Percentiles rank a stretch among this genome's conserved stretches.
phyloP scores from a whole-genome alignment of 2,888 invertebrate genomes.

The Acrocyrtus sp. region DNA sequence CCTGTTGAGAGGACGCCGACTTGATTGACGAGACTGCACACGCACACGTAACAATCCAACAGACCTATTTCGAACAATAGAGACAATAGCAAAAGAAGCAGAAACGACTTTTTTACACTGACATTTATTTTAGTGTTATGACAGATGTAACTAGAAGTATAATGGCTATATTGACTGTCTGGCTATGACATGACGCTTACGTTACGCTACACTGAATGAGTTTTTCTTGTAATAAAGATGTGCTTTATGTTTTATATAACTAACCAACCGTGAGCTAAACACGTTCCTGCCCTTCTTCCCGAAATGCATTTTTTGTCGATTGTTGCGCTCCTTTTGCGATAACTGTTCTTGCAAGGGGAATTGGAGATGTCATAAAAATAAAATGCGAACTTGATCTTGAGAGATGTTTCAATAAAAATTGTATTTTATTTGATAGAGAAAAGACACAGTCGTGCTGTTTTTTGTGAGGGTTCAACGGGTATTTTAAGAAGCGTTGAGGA shows the following conservation, averaged over 20 bases:
- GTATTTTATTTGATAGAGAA: background rate
- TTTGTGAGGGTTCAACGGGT: too few species aligned
- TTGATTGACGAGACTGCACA: too few species aligned
- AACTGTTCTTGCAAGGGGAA: background rate
- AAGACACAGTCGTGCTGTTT: background rate
- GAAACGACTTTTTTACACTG: too few species aligned
- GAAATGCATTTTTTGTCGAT: background rate
- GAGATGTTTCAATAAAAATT: background rate
- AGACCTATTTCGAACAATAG: too few species aligned
- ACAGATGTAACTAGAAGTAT: too few species aligned
- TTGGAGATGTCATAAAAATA: background rate
- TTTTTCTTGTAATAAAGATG: background rate
- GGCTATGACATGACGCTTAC: too few species aligned
- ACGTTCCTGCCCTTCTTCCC: background rate
- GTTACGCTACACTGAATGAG: background rate
- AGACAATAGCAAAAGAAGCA: too few species aligned
- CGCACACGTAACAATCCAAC: too few species aligned
- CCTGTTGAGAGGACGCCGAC: too few species aligned
- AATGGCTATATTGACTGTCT: too few species aligned
- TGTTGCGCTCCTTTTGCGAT: background rate
- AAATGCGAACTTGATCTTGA: background rate
- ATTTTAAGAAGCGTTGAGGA: too few species aligned
- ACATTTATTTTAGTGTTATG: too few species aligned
- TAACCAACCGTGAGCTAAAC: background rate
- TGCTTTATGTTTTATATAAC: background rate